phyloP scores from a whole-genome alignment of 2,888 invertebrate species.

The Tenthredo notha region DNA sequence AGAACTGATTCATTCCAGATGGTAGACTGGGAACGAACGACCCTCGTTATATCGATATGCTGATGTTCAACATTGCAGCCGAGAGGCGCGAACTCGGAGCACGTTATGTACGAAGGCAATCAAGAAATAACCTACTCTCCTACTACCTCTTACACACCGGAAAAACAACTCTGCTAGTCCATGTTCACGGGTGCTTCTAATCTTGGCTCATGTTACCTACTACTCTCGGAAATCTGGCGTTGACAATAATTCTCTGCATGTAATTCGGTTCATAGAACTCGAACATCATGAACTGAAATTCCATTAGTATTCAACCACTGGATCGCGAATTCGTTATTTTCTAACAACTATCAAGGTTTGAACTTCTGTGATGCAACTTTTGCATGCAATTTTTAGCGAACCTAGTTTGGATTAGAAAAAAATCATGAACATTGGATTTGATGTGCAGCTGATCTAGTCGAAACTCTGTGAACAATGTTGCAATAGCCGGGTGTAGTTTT shows the following conservation, averaged over 20 bases:
- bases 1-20: conserved; percentile 65
- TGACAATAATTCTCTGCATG: conserved; percentile 26
- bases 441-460: neutral
- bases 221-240: neutral
- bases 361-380: neutral
- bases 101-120: conserved; percentile 45
- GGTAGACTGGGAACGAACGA: conserved; percentile 63
- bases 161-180: conserved; percentile 44
- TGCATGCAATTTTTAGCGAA: too few species aligned
- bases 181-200: conserved; percentile 39
- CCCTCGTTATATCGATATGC: conserved; percentile 62
- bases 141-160: conserved; percentile 35
- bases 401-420: neutral
- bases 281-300: conserved; percentile 13
- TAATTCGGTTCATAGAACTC: neutral
- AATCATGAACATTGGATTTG: neutral
- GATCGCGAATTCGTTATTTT: neutral
- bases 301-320: neutral
- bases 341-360: neutral
- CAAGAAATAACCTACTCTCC: conserved; percentile 32
- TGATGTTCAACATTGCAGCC: conserved; percentile 51
- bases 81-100: conserved; percentile 44
- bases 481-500: neutral
- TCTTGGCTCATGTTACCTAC: conserved; percentile 28
- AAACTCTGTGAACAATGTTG: neutral